These are phyloP conservation scores for Oriolus oriolus DNA, from an alignment of 2,113 vertebrate species.

Conservation along the genomic window DNA sequence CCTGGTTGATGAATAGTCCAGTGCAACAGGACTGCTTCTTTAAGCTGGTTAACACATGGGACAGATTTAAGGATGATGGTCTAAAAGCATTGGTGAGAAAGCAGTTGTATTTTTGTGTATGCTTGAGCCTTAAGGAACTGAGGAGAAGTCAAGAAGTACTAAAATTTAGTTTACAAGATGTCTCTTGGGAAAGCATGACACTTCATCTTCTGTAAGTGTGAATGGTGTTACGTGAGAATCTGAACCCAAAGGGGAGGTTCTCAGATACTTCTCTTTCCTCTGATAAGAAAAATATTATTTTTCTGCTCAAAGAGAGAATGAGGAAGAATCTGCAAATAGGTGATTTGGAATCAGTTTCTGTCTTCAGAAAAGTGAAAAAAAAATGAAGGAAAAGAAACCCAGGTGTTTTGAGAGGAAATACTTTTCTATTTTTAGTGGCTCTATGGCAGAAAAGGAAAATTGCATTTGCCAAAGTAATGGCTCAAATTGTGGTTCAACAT, in stretches of 20 bases:
- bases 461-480: neutral
- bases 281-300: neutral
- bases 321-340: neutral
- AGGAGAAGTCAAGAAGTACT: neutral
- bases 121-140: neutral
- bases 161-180: neutral
- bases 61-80: neutral
- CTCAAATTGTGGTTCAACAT: neutral
- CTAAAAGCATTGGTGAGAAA: neutral
- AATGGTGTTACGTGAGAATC: fast-evolving
- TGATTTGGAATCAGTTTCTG: neutral
- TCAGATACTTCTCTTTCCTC: neutral
- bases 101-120: neutral
- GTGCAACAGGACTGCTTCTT: neutral
- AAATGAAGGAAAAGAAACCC: neutral
- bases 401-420: neutral
- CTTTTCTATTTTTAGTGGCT: neutral
- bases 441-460: neutral
- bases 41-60: neutral
- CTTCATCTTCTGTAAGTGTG: neutral
- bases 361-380: neutral
- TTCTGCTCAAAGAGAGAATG: neutral
- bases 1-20: neutral
- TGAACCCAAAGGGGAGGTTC: neutral
- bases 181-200: neutral